Evolutionary conservation across 2,113 vertebrate species (phyloP), one percentile per base, ranked within the genome.

Genomic region (Zootoca vivipara): DNA sequence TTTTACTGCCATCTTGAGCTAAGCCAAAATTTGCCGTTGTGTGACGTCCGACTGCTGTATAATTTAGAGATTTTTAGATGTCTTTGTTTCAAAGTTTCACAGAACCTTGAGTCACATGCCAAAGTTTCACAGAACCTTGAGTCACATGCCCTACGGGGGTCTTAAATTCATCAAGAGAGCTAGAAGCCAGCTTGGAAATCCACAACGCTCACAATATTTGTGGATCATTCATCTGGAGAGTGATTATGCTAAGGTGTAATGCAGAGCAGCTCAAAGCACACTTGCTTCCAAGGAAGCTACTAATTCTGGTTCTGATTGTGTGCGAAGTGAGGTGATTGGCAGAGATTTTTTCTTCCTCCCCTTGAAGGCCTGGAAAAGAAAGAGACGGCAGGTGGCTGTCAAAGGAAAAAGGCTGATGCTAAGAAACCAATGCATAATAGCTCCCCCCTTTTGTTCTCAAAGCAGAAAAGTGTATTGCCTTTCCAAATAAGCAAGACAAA

Each of bases 401-500:
- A 75, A n/a, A 77, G 83, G 52, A 72, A 70, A 52, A 30, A 74
- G 5, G 42, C 56, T 75, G 80, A 78, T 33, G 38, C 22, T 3
- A 30, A 65, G 72, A 26, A 82, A 7, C 42, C 28, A 9, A 26
- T 33, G 46, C 28, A 80, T 28, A 64, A 70, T 35, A 20, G 40
- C 18, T 81, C 5, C 64, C 72, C 38, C 24, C 30, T 85, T 83
- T 62, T 35, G 42, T 85, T 83, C 64, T 84, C 16, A 82, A 83
- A 90, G 79, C 75, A n/a, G 58, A 28, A 1, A 18, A 64, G 72
- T 58, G 56, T 38, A 33, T 85, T 58, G 77, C 22, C 83, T 86
- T 72, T 62, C 90, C 70, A 85, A 83, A 85, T 22, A 74, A 75
- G 9, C 13, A 89, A 81, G 62, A 77, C 35, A 88, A 90, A 88